Evolutionary conservation across 2,797 vertebrate species (phyloP).

Genomic region (Thripadectes ignobilis): DNA sequence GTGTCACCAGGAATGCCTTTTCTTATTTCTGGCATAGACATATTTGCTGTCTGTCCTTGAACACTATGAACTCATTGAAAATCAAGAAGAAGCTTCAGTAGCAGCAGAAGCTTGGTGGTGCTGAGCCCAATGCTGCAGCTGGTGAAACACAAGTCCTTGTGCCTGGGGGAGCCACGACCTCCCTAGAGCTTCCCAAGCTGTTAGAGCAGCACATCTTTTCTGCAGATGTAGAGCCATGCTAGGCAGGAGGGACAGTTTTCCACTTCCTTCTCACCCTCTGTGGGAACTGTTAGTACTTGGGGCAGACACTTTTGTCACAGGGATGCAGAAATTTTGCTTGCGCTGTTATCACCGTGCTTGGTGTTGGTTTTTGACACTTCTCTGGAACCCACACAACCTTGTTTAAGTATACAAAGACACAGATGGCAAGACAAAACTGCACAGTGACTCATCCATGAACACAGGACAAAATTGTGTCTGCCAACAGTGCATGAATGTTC

Average conservation of each 20-base stretch:
- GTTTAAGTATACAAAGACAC: not conserved
- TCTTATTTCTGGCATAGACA: not conserved
- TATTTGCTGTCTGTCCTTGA: not conserved
- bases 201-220: not conserved
- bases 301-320: not conserved
- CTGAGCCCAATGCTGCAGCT: not conserved
- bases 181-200: not conserved
- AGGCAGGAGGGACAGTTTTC: not conserved
- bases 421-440: not conserved
- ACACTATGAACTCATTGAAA: not conserved
- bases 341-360: not conserved
- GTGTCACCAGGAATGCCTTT: not conserved
- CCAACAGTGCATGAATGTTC: not conserved
- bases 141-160: not conserved
- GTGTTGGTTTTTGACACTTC: not conserved
- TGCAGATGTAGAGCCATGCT: not conserved
- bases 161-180: fast-evolving
- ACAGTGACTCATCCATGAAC: not conserved
- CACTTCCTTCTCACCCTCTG: not conserved
- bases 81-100: not conserved
- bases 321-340: not conserved
- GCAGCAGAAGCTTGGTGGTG: not conserved
- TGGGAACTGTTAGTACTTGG: not conserved
- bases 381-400: not conserved
- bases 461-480: not conserved